Base-by-base conservation (phyloP, 1,140 invertebrate species). In the Drosophila tsacasi region DNA sequence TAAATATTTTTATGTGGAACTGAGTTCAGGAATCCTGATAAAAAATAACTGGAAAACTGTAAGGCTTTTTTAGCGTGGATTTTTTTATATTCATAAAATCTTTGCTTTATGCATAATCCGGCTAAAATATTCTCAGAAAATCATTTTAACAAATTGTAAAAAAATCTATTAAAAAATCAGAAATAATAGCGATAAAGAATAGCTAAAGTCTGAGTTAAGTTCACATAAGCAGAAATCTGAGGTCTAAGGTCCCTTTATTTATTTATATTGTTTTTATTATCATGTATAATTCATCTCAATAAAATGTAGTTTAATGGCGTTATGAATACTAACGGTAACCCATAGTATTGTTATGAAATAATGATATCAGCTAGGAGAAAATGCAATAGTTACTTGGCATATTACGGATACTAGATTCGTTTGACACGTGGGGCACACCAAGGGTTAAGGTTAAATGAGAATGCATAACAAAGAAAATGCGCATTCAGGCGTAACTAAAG, bases 391-490 rank as follows among this genome's bases (percentile, higher is more conserved):
- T 58, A 19, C 25, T 62, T 63, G 32, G 19, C 50, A 27, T 59
- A n/a, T 64, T 59, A 25, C 35, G 13, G 9, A 21, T 61, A 64
- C 19, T 17, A 37, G 52, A 55, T 23, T 55, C 32, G 52, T 17
- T 23, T 42, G 57, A 32, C 35, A 64, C 57, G 35, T 60, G 35
- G 10, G 61, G 23, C 25, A 42, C 3, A 39, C 37, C 9, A 64
- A 61, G 62, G 62, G 62, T 64, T 64, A 57, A 72, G 66, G 69
- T 73, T 73, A 73, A 73, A 72, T 49, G 27, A 25, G 27, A 50
- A 58, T 52, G 66, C 71, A 67, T 72, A 82, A 71, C 79, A 77
- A 82, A 50, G 68, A 62, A 63, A 84, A 76, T 60, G 47, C 55
- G 60, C 57, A 68, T 52, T 76, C 64, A 74, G 35, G 25, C 44